phyloP scores from a whole-genome alignment of 2,797 vertebrate genomes.

The Microctenopoma lineatum region DNA sequence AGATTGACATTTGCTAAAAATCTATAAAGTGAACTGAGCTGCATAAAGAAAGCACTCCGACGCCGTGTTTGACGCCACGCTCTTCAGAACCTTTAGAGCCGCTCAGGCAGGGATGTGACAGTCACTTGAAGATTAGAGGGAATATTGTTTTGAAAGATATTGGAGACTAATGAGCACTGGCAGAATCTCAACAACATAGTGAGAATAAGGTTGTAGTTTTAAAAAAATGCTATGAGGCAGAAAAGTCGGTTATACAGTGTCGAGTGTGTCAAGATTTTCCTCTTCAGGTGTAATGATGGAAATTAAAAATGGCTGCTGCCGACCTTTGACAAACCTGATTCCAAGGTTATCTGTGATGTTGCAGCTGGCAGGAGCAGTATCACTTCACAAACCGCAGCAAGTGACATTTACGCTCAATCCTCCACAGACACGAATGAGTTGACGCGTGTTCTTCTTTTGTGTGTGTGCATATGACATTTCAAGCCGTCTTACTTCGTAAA shows the following conservation, averaged over 20 bases:
- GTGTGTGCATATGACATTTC: conserved; percentile 1
- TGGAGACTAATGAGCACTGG: conserved; percentile 16
- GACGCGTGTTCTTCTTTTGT: conserved; percentile 24
- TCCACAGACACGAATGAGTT: conserved; percentile 31
- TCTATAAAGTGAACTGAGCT: conserved; percentile 49
- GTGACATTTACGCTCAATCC: conserved; percentile 57
- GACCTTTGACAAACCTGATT: conserved; percentile 52
- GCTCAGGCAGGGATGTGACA: conserved; percentile 19
- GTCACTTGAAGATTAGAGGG: conserved; percentile 23
- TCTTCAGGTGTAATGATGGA: conserved; percentile 17
- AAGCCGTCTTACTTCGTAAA: not conserved
- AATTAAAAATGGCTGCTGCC: conserved; percentile 41
- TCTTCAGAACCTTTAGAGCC: conserved; percentile 12
- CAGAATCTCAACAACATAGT: not conserved
- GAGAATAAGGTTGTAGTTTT: conserved; percentile 20
- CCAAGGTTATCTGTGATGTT: conserved; percentile 44
- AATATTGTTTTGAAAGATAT: conserved; percentile 34
- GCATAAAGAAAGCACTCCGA: conserved; percentile 37
- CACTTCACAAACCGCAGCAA: conserved; percentile 46
- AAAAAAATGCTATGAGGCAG: not conserved
- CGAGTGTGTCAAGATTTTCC: not conserved
- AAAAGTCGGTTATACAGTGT: not conserved
- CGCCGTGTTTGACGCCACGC: conserved; percentile 4
- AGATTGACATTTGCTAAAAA: conserved; percentile 61
- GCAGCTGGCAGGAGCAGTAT: conserved; percentile 57